A percentile compares a stretch with the other conserved stretches of the same genome.
phyloP scores from a whole-genome alignment of 2,888 invertebrate genomes.

The Slavum lentiscoides region DNA sequence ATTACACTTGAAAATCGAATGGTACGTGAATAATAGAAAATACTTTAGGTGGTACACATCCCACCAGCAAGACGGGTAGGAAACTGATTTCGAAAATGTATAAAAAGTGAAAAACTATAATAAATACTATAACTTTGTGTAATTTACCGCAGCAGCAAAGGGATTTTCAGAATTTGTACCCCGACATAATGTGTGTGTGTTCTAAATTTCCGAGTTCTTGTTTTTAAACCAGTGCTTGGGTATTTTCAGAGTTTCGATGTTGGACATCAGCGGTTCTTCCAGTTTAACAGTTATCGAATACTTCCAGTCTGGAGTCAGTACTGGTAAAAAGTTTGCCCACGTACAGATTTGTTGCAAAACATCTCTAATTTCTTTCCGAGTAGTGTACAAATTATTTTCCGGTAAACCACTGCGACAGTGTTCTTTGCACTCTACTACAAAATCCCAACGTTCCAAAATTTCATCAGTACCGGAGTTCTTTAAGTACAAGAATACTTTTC shows the following conservation, averaged over 20 bases:
- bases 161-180: no score
- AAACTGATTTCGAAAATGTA: no score
- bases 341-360: constrained; percentile 93
- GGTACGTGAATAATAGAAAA: no score
- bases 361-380: constrained; percentile 91
- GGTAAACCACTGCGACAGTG: constrained; percentile 61
- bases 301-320: constrained; percentile 3
- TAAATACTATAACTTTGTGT: not conserved
- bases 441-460: constrained; percentile 96
- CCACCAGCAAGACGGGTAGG: no score
- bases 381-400: constrained; percentile 70
- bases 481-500: constrained; percentile 86
- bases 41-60: no score
- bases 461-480: constrained; percentile 88
- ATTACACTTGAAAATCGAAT: no score
- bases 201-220: not conserved
- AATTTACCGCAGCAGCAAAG: not conserved
- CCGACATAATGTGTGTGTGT: not conserved
- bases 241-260: not conserved
- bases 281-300: constrained; percentile 17
- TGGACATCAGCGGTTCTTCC: constrained; percentile 20
- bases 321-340: constrained; percentile 90
- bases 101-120: no score
- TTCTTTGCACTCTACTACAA: constrained; percentile 83
- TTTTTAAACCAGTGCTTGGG: not conserved